Conservation (phyloP, 2,888 invertebrate genomes). For the Synanthedon myopaeformis region DNA sequence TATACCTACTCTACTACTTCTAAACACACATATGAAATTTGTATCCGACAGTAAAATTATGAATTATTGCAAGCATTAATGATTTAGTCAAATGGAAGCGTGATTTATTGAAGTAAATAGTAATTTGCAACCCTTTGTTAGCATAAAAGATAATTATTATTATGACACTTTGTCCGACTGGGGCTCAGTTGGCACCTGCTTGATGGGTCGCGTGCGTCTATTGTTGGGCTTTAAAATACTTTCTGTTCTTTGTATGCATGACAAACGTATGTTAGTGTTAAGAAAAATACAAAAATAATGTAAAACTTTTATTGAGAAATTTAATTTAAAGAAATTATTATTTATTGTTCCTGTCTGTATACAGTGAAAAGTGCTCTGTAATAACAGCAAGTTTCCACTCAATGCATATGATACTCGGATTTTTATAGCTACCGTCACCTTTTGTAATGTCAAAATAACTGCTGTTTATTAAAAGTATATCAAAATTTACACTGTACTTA, state of each 20-base stretch:
- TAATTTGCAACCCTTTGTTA: constrained; percentile 65
- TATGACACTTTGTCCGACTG: constrained; percentile 24
- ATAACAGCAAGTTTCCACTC: no score
- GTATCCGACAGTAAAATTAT: constrained; percentile 48
- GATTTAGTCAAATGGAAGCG: constrained; percentile 48
- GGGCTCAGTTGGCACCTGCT: constrained; percentile 51
- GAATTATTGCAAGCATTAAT: constrained; percentile 58
- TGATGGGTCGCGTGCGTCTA: constrained; percentile 15
- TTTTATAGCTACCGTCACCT: no score
- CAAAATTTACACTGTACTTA: no score
- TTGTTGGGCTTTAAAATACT: background rate
- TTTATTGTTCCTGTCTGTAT: background rate
- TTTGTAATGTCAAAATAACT: no score
- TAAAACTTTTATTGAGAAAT: background rate
- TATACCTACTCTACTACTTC: no score
- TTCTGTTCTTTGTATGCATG: no score
- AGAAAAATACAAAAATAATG: background rate
- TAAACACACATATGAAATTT: no score
- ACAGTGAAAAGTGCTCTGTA: no score
- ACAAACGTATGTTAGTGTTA: no score
- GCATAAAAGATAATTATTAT: constrained; percentile 37
- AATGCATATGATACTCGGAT: no score
- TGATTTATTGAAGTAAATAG: constrained; percentile 63
- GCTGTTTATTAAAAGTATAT: no score
- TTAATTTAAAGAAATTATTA: background rate